A percentile compares a stretch with the other conserved stretches of the same genome.
These are phyloP conservation scores for Lethrus apterus DNA, from an alignment of 1,140 invertebrate genomes.

Conservation along the genomic window DNA sequence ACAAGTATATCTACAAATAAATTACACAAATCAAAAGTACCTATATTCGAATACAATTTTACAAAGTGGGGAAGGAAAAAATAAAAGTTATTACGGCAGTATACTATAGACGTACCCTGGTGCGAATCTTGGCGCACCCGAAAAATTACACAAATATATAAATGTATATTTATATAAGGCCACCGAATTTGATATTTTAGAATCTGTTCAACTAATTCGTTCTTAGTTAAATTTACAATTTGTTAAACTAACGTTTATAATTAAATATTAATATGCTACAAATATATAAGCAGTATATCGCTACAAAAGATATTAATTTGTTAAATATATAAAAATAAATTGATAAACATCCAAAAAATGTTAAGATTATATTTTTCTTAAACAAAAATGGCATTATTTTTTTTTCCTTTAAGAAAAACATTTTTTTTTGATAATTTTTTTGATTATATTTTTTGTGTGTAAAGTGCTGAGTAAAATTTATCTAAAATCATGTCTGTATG, in stretches of 20 bases:
- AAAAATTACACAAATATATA: slow-evolving; percentile 5
- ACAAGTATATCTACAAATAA: slow-evolving; percentile 21
- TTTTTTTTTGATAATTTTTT: slow-evolving; percentile 11
- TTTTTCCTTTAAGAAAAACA: neutral
- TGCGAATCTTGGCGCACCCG: slow-evolving; percentile 3
- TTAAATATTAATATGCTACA: too few relatives aligned
- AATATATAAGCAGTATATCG: too few relatives aligned
- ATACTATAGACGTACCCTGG: slow-evolving; percentile 15
- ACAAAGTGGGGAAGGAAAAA: too few relatives aligned
- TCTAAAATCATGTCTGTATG: slow-evolving; percentile 4
- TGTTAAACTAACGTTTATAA: slow-evolving; percentile 7
- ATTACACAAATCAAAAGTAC: slow-evolving; percentile 1
- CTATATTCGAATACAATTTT: neutral
- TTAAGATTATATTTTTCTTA: slow-evolving; percentile 6
- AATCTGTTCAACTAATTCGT: too few relatives aligned
- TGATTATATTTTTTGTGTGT: slow-evolving; percentile 5
- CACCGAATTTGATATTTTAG: neutral
- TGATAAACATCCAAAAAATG: slow-evolving; percentile 12
- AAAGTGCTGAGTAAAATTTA: slow-evolving; percentile 5
- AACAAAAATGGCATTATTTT: neutral
- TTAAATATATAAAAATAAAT: slow-evolving; percentile 15
- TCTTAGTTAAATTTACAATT: slow-evolving; percentile 4
- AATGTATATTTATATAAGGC: slow-evolving; percentile 7
- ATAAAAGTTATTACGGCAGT: slow-evolving; percentile 14
- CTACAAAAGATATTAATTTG: slow-evolving; percentile 10